Conservation (phyloP, 2,113 vertebrate genomes). For the Craseonycteris thonglongyai region DNA sequence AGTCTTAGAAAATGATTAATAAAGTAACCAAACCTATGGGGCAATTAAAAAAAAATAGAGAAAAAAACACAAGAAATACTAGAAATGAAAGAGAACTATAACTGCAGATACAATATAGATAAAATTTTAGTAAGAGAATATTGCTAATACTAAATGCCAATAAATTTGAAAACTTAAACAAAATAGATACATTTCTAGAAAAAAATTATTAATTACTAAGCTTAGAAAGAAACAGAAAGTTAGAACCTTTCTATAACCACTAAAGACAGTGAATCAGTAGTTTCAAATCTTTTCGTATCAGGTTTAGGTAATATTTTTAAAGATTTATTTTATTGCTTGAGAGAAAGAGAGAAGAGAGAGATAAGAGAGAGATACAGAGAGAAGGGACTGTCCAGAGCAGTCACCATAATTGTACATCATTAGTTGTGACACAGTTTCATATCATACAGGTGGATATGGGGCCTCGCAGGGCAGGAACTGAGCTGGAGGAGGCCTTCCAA, state of each 20-base stretch:
- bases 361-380: too few relatives aligned
- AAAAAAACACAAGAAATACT: background rate
- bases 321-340: too few relatives aligned
- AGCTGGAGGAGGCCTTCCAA: too few relatives aligned
- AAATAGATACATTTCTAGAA: background rate
- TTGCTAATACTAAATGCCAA: background rate
- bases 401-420: too few relatives aligned
- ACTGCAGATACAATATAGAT: background rate
- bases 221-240: background rate
- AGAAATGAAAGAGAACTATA: background rate
- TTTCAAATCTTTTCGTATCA: background rate
- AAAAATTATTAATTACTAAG: background rate
- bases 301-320: background rate
- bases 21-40: background rate
- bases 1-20: background rate
- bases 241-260: background rate
- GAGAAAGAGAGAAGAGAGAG: too few relatives aligned
- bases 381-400: too few relatives aligned
- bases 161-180: background rate
- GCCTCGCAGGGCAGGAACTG: too few relatives aligned
- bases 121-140: conserved; percentile 35
- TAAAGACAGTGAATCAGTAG: background rate
- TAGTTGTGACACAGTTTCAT: too few relatives aligned
- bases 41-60: background rate
- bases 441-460: too few relatives aligned